Percentiles rank a stretch among this genome's conserved stretches.
These are phyloP conservation scores for Tortrix viridana DNA, from an alignment of 2,888 invertebrate genomes.

Conservation along the genomic window DNA sequence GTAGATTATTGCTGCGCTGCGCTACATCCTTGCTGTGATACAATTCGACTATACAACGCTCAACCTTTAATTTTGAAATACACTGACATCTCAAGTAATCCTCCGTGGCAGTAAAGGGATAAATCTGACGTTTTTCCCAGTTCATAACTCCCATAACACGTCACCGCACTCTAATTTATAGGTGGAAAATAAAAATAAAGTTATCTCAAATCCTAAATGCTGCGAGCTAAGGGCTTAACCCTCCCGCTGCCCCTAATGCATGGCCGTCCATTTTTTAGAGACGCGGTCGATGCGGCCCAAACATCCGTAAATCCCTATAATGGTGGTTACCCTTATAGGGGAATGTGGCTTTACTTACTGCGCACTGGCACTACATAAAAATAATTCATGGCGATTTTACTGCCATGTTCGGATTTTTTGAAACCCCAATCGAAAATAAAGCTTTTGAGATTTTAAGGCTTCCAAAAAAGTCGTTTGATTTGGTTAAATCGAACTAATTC, in stretches of 20 bases:
- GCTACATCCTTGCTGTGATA: no score
- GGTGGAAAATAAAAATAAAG: slow-evolving; percentile 52
- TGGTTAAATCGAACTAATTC: no score
- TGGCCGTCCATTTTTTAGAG: slow-evolving; percentile 69
- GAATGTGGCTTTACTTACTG: slow-evolving; percentile 47
- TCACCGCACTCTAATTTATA: slow-evolving; percentile 41
- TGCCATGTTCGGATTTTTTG: slow-evolving; percentile 13
- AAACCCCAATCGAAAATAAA: neutral
- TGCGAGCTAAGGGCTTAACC: slow-evolving; percentile 58
- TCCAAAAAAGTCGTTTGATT: no score
- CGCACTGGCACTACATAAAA: slow-evolving; percentile 42
- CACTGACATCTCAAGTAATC: no score
- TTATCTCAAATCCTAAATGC: slow-evolving; percentile 48
- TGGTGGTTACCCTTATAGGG: slow-evolving; percentile 53
- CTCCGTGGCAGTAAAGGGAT: no score
- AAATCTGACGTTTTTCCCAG: slow-evolving; percentile 14
- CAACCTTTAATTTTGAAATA: no score
- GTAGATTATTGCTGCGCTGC: no score
- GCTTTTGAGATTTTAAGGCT: neutral
- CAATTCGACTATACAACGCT: no score
- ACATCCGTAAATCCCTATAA: slow-evolving; percentile 71
- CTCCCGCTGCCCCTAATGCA: slow-evolving; percentile 62
- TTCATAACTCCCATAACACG: slow-evolving; percentile 21
- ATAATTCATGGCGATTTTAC: slow-evolving; percentile 32
- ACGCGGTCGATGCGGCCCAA: slow-evolving; percentile 61